Percentiles rank a stretch among this genome's conserved stretches.
These are phyloP conservation scores for Euborellia annulipes DNA, from an alignment of 1,140 invertebrate species.

Conservation along the genomic window DNA sequence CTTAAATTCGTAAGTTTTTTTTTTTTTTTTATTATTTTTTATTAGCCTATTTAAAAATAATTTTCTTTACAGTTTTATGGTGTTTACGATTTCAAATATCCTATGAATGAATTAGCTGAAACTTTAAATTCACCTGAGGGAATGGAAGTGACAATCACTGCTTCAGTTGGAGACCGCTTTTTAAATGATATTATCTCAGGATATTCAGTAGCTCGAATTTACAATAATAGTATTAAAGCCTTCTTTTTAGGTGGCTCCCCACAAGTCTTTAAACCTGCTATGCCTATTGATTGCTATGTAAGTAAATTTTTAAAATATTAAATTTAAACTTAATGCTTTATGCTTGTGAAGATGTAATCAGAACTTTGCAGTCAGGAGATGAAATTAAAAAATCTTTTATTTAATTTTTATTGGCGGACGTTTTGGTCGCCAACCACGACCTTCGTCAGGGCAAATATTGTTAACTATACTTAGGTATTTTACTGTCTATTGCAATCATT, in stretches of 20 bases:
- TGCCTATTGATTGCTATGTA: conserved; percentile 68
- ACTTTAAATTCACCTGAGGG: conserved; percentile 50
- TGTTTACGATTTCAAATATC: conserved; percentile 67
- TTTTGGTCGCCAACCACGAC: too few species aligned
- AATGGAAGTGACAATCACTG: conserved; percentile 72
- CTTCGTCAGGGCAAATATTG: too few species aligned
- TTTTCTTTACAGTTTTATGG: conserved; percentile 57
- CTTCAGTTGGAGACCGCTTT: conserved; percentile 78
- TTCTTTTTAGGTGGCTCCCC: conserved; percentile 75
- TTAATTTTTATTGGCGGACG: too few species aligned
- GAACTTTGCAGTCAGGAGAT: too few species aligned
- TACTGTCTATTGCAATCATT: too few species aligned
- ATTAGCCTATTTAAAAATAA: conserved; percentile 37
- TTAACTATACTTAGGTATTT: too few species aligned
- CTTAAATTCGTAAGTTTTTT: conserved; percentile 45
- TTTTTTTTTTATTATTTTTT: conserved; percentile 21
- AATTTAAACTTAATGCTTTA: conserved; percentile 2
- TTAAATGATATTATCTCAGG: conserved; percentile 74
- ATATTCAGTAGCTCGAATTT: conserved; percentile 72
- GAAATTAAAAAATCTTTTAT: too few species aligned
- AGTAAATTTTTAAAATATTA: conserved; percentile 26
- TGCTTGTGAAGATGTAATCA: conserved; percentile 1
- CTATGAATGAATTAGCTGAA: conserved; percentile 57
- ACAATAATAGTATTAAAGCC: conserved; percentile 65
- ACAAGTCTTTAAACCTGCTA: conserved; percentile 85